Evolutionary conservation across 2,113 vertebrate genomes (phyloP).

Genomic region (Chloropsis hardwickii): DNA sequence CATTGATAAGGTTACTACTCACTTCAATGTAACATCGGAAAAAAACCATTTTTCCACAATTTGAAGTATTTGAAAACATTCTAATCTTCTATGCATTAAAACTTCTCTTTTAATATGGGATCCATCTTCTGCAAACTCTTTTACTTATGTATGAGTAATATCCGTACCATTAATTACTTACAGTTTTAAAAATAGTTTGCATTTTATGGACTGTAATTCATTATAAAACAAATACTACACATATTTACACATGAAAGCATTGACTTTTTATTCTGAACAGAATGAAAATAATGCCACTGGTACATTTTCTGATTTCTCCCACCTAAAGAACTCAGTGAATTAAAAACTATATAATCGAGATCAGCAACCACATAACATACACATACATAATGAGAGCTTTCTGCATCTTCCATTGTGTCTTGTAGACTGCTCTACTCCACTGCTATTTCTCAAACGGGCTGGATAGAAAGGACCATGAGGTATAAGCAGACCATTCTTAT

Average conservation of each 20-base stretch:
- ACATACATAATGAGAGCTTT: neutral
- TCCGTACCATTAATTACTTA: neutral
- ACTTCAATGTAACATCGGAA: neutral
- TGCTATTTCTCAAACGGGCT: neutral
- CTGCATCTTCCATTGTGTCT: neutral
- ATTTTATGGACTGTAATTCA: neutral
- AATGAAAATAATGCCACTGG: neutral
- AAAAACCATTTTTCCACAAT: neutral
- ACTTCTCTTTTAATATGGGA: neutral
- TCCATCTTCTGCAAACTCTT: neutral
- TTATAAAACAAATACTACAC: neutral
- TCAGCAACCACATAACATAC: neutral
- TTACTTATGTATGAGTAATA: neutral
- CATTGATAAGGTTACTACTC: neutral
- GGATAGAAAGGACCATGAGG: neutral
- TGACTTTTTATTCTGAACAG: constrained; percentile 32
- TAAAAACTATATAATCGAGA: constrained; percentile 45
- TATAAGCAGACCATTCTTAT: neutral
- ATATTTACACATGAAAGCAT: neutral
- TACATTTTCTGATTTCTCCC: neutral
- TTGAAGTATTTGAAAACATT: neutral
- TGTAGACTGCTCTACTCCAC: neutral
- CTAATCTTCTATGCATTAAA: neutral
- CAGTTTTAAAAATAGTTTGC: neutral
- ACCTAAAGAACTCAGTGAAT: constrained; percentile 23